phyloP scores from a whole-genome alignment of 2,888 invertebrate species.

The Volucella inanis region DNA sequence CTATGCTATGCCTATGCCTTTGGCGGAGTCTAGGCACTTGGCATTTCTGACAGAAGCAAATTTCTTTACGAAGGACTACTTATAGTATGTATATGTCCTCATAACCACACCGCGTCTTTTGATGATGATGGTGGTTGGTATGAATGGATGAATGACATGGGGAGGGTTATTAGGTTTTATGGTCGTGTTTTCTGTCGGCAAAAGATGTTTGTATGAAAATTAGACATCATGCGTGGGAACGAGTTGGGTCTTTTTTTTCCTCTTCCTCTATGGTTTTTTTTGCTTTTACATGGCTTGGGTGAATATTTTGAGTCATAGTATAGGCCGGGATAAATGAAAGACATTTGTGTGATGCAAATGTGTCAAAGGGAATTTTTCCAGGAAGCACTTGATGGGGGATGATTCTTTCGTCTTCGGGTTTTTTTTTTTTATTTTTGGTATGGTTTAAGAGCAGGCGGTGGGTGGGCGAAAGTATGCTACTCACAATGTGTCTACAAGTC shows the following conservation, averaged over 20 bases:
- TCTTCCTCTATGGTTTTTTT: not conserved
- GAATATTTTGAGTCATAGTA: constrained; percentile 23
- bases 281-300: constrained; percentile 31
- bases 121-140: too few relatives aligned
- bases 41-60: constrained; percentile 39
- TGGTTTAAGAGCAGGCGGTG: too few relatives aligned
- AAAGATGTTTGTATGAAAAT: constrained; percentile 54
- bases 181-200: constrained; percentile 7
- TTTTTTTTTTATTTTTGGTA: not conserved
- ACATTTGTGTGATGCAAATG: constrained; percentile 64
- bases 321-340: constrained; percentile 26
- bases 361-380: constrained; percentile 65
- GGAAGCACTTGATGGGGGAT: constrained; percentile 39
- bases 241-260: not conserved
- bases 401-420: not conserved
- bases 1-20: constrained; percentile 4
- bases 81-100: constrained; percentile 7
- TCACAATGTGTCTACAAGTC: constrained; percentile 38
- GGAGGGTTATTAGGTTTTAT: constrained; percentile 19
- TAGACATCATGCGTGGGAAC: constrained; percentile 48
- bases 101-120: not conserved
- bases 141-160: not conserved
- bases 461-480: not conserved
- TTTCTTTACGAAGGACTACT: constrained; percentile 12
- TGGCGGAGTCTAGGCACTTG: constrained; percentile 8